A percentile compares a stretch with the other conserved stretches of the same genome.
Evolutionary conservation across 2,113 vertebrate genomes (phyloP).

Genomic region (Emberiza fucata): DNA sequence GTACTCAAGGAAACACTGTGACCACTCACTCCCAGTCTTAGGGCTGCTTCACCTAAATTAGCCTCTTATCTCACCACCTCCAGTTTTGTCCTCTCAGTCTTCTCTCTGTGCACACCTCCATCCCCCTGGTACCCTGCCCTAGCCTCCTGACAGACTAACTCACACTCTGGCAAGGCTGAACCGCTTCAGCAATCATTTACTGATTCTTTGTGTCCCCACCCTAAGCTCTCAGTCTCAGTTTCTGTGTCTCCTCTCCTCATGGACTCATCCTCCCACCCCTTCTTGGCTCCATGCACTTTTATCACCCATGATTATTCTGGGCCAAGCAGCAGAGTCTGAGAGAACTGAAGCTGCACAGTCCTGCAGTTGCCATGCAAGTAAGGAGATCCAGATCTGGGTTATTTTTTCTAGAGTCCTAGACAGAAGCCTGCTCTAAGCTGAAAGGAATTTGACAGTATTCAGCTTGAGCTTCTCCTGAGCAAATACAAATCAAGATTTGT

Average conservation of each 20-base stretch:
- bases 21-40: background rate
- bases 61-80: background rate
- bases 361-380: background rate
- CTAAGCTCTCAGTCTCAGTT: background rate
- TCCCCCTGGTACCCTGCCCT: background rate
- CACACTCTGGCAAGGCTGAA: background rate
- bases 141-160: background rate
- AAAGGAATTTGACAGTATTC: background rate
- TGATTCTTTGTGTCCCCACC: background rate
- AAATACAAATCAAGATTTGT: background rate
- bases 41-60: background rate
- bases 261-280: background rate
- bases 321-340: background rate
- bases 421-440: background rate
- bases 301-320: background rate
- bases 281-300: background rate
- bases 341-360: background rate
- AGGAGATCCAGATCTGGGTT: background rate
- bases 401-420: background rate
- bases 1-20: background rate
- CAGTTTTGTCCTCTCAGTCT: background rate
- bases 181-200: background rate
- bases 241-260: background rate
- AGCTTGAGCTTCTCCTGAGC: background rate
- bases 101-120: background rate